Base-by-base conservation (phyloP, 1,140 invertebrate genomes). In the Leptonema lineaticorne region DNA sequence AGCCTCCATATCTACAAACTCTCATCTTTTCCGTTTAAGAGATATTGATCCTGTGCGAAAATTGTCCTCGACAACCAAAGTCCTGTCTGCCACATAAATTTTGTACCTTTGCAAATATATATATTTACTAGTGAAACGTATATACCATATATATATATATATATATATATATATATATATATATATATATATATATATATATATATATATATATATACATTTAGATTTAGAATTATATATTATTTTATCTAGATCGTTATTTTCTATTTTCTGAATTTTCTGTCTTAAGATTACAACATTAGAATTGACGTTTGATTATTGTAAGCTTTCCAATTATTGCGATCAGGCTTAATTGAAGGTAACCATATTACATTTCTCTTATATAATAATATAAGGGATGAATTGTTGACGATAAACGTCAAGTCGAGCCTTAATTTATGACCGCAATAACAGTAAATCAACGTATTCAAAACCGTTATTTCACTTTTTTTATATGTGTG, bases 371-470 rank as follows among this genome's bases (percentile, higher is more conserved):
- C 58, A 9, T 33, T 6, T 5, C 5, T 33, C 29, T 45, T 45
- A 3, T 2, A 4, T 3, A 45, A 16, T n/a, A n/a, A 45, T 45
- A 18, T 16, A 24, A 22, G 24, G 29, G 67, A 64, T 63, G 62
- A 64, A 64, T 63, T 63, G 69, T 68, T 68, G 65, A 71, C 67
- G 65, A 64, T 67, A 59, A 57, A 63, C 69, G 69, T 68, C 69
- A 71, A 71, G 68, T 71, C 60, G 30, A 48, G 30, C 29, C 58
- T n/a, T 63, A 63, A 67, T 67, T 71, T 67, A 67, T 26, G 50
- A 26, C 26, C 7, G 65, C 69, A 57, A 71, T 71, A 71, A 71
- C 59, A 60, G 33, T 68, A 67, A 71, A 71, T 71, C 28, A 45
- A 50, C 50, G 27, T 26, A 53, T 53, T 24, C 22, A 53, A 16